phyloP scores from a whole-genome alignment of 2,888 invertebrate genomes.

The Scaptomyza reducta region DNA sequence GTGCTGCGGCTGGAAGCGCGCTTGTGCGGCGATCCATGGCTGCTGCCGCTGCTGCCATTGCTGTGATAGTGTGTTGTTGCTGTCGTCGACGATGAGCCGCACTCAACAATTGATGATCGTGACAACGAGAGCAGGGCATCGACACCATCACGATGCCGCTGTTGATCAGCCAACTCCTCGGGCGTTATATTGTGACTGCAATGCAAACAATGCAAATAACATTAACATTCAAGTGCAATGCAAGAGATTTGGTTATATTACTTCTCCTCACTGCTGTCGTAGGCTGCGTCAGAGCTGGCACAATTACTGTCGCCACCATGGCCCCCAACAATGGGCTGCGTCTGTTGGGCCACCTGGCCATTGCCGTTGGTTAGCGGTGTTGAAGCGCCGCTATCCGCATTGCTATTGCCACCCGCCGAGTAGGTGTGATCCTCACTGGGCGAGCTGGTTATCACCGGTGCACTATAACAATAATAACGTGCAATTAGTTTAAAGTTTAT shows the following conservation, averaged over 20 bases:
- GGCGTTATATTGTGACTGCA: slow-evolving; percentile 82
- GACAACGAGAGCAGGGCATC: slow-evolving; percentile 91
- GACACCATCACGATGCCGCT: slow-evolving; percentile 91
- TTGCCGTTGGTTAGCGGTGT: slow-evolving; percentile 75
- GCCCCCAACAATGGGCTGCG: slow-evolving; percentile 52
- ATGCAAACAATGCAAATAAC: neutral
- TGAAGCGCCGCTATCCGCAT: slow-evolving; percentile 75
- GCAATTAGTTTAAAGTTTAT: neutral
- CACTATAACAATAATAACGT: slow-evolving; percentile 49
- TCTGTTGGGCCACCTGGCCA: slow-evolving; percentile 30
- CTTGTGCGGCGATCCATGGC: slow-evolving; percentile 81
- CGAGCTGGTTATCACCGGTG: slow-evolving; percentile 91
- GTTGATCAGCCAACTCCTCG: slow-evolving; percentile 87
- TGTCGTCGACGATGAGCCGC: slow-evolving; percentile 54
- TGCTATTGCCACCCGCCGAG: slow-evolving; percentile 86
- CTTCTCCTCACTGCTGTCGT: slow-evolving; percentile 86
- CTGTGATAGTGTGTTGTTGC: slow-evolving; percentile 65
- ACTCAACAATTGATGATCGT: slow-evolving; percentile 86
- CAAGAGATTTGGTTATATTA: slow-evolving; percentile 60
- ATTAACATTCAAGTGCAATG: neutral
- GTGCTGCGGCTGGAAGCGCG: slow-evolving; percentile 81
- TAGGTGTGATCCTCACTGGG: slow-evolving; percentile 98
- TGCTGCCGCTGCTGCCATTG: slow-evolving; percentile 71
- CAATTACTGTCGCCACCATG: slow-evolving; percentile 84
- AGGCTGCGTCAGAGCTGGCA: slow-evolving; percentile 86